Conservation (phyloP, 2,797 vertebrate species). For the Coccyzus lansbergi region DNA sequence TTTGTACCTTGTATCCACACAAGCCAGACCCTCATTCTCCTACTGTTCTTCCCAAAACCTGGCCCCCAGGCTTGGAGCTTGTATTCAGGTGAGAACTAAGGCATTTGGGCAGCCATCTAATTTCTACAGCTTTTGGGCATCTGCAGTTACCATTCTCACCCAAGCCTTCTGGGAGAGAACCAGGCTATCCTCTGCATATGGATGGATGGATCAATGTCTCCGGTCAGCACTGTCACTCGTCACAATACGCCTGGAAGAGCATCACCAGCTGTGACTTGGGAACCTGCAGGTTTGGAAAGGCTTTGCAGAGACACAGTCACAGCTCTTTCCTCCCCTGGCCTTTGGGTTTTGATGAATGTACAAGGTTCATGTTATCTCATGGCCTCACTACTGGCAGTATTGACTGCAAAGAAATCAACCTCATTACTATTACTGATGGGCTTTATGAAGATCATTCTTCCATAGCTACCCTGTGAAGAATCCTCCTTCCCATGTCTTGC, state of each 20-base stretch:
- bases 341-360: not conserved
- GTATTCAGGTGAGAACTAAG: not conserved
- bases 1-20: not conserved
- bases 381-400: not conserved
- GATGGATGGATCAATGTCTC: not conserved
- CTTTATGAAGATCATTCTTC: not conserved
- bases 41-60: not conserved
- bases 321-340: not conserved
- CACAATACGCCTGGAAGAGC: accelerated
- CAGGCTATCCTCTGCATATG: not conserved
- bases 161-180: not conserved
- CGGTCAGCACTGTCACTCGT: not conserved
- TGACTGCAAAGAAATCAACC: not conserved
- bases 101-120: not conserved
- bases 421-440: accelerated
- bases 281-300: not conserved
- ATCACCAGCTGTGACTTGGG: not conserved
- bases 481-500: not conserved
- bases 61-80: not conserved
- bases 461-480: not conserved
- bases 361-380: not conserved
- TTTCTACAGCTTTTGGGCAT: not conserved
- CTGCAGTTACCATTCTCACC: not conserved
- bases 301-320: not conserved
- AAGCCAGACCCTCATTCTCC: not conserved